Evolutionary conservation across 2,113 vertebrate genomes (phyloP).

Genomic region (Brienomyrus longianalis): DNA sequence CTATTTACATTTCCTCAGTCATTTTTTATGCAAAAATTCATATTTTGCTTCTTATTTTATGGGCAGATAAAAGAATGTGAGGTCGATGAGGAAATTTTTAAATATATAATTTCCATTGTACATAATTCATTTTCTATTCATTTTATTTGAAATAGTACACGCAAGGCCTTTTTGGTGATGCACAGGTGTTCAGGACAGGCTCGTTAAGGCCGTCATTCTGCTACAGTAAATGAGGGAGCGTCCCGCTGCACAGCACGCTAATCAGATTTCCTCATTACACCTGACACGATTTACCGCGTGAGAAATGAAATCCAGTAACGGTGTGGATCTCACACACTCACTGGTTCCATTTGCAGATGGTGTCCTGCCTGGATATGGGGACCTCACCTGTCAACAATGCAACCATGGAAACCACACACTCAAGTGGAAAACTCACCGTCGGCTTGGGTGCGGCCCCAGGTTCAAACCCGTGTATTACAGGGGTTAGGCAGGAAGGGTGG

Average conservation of each 20-base stretch:
- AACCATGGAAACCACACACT: neutral
- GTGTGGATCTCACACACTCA: neutral
- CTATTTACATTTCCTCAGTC: neutral
- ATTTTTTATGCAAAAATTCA: neutral
- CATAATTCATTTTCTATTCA: neutral
- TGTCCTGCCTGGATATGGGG: neutral
- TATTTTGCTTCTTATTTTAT: neutral
- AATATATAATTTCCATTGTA: neutral
- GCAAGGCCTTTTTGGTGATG: neutral
- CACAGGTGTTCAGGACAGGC: neutral
- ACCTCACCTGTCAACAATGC: neutral
- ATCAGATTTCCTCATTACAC: neutral
- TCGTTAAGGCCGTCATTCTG: neutral
- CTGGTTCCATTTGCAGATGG: slow-evolving; percentile 1
- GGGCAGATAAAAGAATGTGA: neutral
- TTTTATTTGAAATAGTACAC: neutral
- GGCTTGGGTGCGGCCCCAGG: neutral
- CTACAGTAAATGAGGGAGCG: neutral
- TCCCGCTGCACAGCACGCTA: neutral
- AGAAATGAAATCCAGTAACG: neutral
- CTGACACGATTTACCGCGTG: neutral
- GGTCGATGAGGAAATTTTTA: neutral
- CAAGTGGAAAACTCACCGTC: neutral
- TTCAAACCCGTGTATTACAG: neutral
- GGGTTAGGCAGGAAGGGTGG: neutral